Percentiles rank a stretch among this genome's conserved stretches.
phyloP scores from a whole-genome alignment of 2,888 invertebrate species.

The Idaea dimidiata region DNA sequence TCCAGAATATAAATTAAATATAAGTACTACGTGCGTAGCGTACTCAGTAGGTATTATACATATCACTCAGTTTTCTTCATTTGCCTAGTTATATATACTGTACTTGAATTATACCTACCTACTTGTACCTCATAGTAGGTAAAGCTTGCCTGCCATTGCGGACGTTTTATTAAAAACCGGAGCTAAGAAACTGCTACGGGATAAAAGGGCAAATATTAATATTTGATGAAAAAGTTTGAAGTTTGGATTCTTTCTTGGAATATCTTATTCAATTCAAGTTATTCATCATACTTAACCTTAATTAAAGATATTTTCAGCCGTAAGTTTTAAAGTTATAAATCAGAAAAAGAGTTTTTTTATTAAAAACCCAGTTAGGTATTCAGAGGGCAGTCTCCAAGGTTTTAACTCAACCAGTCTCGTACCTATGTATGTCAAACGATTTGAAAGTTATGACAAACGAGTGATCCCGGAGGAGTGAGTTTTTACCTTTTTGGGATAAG shows the following conservation, averaged over 20 bases:
- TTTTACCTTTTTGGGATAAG: conserved; percentile 28
- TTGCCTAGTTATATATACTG: conserved; percentile 3
- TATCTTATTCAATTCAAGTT: conserved; percentile 1
- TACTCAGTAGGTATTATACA: background rate
- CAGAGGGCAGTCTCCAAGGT: background rate
- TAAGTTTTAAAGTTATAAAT: background rate
- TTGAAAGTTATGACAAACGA: conserved; percentile 39
- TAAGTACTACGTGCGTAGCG: background rate
- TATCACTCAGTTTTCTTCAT: conserved; percentile 2
- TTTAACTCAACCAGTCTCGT: conserved; percentile 25
- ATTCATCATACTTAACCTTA: background rate
- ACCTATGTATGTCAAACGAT: conserved; percentile 31
- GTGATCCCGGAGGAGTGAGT: conserved; percentile 27
- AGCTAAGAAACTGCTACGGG: conserved; percentile 12
- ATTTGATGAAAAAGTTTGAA: conserved; percentile 8
- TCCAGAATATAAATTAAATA: too few relatives aligned
- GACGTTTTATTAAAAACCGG: conserved; percentile 16
- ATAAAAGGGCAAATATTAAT: conserved; percentile 11
- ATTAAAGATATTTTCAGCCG: background rate
- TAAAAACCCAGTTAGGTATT: background rate
- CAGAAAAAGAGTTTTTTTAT: background rate
- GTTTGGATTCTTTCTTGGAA: background rate
- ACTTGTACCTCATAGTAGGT: background rate
- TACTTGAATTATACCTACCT: conserved; percentile 16
- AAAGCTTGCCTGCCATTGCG: conserved; percentile 6